Base-by-base conservation (phyloP, 2,888 invertebrate species). In the Eupithecia vulgata region DNA sequence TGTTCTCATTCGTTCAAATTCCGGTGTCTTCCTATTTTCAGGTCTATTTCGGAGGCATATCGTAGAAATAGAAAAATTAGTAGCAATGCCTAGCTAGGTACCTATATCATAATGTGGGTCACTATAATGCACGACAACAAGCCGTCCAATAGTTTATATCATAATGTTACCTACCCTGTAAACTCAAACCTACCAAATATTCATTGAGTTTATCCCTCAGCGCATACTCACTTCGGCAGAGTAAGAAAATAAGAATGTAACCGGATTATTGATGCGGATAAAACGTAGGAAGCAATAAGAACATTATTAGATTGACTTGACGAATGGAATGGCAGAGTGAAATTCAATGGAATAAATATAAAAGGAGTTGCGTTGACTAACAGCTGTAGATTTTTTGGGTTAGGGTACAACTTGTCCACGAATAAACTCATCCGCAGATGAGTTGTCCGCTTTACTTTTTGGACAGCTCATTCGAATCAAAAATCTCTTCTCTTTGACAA, bases 291-390 rank as follows among this genome's bases (percentile, higher is more conserved):
- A 73, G 73, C 73, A 74, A 74, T 76, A 77, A 74, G 73, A 67
- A 70, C 72, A 42, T 76, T 78, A 78, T 78, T 76, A 76, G 76
- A 74, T 76, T 78, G 71, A 70, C 52, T 72, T 71, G 74, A 75
- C 72, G 75, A 71, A 77, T 75, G 71, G 72, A 68, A 67, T 61
- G 68, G 68, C 68, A 70, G 73, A 52, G 21, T 52, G 61, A 74
- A 78, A 76, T 78, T 61, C 59, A 52, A 52, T 52, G 21, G 10
- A 52, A 52, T 52, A 21, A 21, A 52, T 52, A 45, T 45, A 45
- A 45, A 12, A 52, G 52, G 21, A 52, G 21, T 48, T 48, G n/a
- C 48, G n/a, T 48, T n/a, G 17, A 45, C 5, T 17, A 17, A 30
- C 17, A 17, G 45, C n/a, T 7, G 30, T 30, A 42, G 5, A 1